A percentile compares a stretch with the other conserved stretches of the same genome.
phyloP scores from a whole-genome alignment of 1,140 invertebrate genomes.

The Eurosta solidaginis region DNA sequence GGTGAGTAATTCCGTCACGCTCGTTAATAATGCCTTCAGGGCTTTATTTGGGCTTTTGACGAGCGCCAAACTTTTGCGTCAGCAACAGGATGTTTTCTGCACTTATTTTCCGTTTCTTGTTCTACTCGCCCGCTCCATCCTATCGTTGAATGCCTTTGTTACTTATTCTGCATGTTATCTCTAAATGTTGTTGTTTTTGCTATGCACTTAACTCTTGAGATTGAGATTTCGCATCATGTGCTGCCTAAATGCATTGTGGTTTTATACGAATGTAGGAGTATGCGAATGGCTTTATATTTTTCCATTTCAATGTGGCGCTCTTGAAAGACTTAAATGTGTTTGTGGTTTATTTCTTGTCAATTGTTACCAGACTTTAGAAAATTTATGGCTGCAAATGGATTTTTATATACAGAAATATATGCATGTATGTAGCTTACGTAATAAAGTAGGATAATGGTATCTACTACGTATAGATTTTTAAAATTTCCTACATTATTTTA shows the following conservation, averaged over 20 bases:
- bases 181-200: not conserved
- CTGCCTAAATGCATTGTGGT: slow-evolving; percentile 20
- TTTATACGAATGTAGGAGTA: not conserved
- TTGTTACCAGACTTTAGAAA: not conserved
- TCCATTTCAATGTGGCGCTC: slow-evolving; percentile 12
- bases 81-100: slow-evolving; percentile 33
- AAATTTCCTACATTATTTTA: too few relatives aligned
- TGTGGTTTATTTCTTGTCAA: not conserved
- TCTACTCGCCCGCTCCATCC: not conserved
- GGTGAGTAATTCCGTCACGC: slow-evolving; percentile 39
- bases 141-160: not conserved
- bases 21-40: slow-evolving; percentile 56
- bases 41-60: slow-evolving; percentile 18
- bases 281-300: not conserved
- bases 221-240: slow-evolving; percentile 20
- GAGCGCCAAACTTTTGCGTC: slow-evolving; percentile 20
- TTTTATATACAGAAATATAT: slow-evolving; percentile 8
- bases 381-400: slow-evolving; percentile 30
- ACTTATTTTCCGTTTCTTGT: slow-evolving; percentile 31
- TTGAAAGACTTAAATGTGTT: slow-evolving; percentile 2
- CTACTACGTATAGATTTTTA: too few relatives aligned
- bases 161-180: not conserved
- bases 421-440: not conserved
- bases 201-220: slow-evolving; percentile 10
- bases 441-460: too few relatives aligned